Base-by-base conservation (phyloP, 2,797 vertebrate genomes). In the Xerus rutilus region DNA sequence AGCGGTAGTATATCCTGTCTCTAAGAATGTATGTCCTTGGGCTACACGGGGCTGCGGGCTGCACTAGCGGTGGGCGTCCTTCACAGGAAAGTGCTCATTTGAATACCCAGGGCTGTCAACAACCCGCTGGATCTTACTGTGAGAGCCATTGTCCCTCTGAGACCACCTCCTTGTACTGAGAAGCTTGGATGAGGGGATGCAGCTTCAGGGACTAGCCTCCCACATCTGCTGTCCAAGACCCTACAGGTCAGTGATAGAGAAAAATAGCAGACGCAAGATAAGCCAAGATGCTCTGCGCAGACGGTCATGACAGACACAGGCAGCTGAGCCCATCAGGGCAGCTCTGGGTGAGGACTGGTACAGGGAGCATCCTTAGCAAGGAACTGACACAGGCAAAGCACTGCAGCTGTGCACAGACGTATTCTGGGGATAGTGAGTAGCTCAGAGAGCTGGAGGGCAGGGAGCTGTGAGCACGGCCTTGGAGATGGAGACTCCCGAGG, bases 311-410 rank as follows among this genome's bases (percentile, higher is more conserved):
- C 14, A 15, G 49, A 47, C 0, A 0, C 5, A 20, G 72, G 13
- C 21, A 52, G 35, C 1, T 3, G 69, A 21, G 69, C 8, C 1
- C 59, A 4, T 2, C 0, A 0, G 23, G 18, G 64, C 15, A 57
- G 64, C 59, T 43, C 5, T 8, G 7, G 35, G 9, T 32, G n/a
- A 86, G 25, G n/a, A 65, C 13, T 76, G 21, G 25, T 3, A 32
- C 5, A 0, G 17, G 65, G 52, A 62, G 30, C 13, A 39, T 69
- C 77, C 13, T 69, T 30, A 52, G 23, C 12, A 20, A 85, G 72
- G 43, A 20, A 74, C 14, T 30, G 74, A 79, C 0, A 2, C n/a
- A 43, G 18, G 4, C 43, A 67, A 77, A 93, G 65, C 49, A 59
- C 18, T 25, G 17, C 39, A 17, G 15, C 7, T 35, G 32, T 21